Evolutionary conservation across 2,797 vertebrate species (phyloP), one percentile per base, ranked within the genome.

Genomic region (Oreonectes daqikongensis): DNA sequence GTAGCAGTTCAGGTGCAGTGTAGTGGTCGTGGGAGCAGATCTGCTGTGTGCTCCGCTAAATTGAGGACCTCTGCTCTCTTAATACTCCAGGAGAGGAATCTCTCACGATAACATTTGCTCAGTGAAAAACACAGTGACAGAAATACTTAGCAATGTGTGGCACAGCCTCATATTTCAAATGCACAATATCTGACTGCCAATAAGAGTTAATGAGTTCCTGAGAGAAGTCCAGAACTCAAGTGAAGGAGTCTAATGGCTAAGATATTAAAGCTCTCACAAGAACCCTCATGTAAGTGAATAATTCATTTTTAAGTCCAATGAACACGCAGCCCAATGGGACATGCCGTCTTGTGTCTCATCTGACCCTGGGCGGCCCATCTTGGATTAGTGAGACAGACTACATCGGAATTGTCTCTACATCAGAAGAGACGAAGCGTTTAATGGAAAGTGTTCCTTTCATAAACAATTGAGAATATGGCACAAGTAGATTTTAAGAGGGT

Each of bases 131-230:
- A 63, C 1, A 24, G 70, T 32, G 30, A 38, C 28, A 0, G n/a
- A 72, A 11, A 63, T 40, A 28, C 60, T 63, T 38, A 44, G 44
- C 35, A 20, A 66, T 44, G 35, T 74, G 22, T 30, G 40, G 61
- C 61, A 30, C 11, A 0, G 22, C 8, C 15, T 20, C 0, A 2
- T 6, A 44, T 55, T 66, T 65, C 11, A 40, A 65, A 55, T 24
- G 63, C 28, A 50, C 35, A 59, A 22, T 65, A 28, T 65, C 60
- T 40, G 61, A 53, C 32, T 55, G 38, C 63, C 18, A 66, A 57
- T 57, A 50, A 22, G 24, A 75, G 26, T 8, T 46, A 75, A 57
- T 75, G 48, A 67, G 50, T 55, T 74, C 72, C 72, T 53, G 17
- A 30, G 48, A 74, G 48, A 61, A 72, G 57, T 42, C 50, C 24